Evolutionary conservation across 1,140 invertebrate species (phyloP), one percentile per base, ranked within the genome.

Genomic region (Meloidogyne hapla): DNA sequence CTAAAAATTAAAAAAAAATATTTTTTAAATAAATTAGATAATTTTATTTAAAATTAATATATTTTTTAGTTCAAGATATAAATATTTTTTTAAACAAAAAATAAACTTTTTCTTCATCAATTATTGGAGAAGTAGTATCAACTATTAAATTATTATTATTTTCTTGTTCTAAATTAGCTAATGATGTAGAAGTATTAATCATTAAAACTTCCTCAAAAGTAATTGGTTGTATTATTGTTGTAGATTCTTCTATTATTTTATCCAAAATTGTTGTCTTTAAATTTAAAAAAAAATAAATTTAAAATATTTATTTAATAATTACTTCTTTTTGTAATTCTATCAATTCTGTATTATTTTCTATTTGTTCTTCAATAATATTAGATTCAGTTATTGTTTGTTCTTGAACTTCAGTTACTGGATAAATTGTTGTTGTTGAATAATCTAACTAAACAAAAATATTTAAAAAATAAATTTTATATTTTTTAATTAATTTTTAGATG

Each of bases 351-450:
- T 1, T 40, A 28, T 66, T 40, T 40, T 66, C 23, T 21, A 66
- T 66, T 6, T 28, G 18, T 21, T 65, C 18, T 38, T 66, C 15
- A 33, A 33, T 33, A 33, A 6, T 33, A 33, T 33, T 33, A 33
- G 33, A 33, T 33, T 33, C 33, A 15, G 3, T 21, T 66, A 5
- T 21, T 21, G 26, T 66, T 66, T 66, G 10, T 21, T 66, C 21
- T 66, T 66, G 21, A n/a, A 15, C n/a, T 48, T 56, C 48, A 56
- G 18, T 56, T 56, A n/a, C 48, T 9, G 15, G 9, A n/a, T 5
- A 40, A 45, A 33, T 81, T 42, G 80, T 62, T 21, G 79, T 69
- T 33, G 33, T 79, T 48, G 40, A 80, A 56, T 56, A 56, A 8
- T 56, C 48, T 56, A 56, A 56, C 48, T 56, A 56, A 56, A 42